These are phyloP conservation scores for Sialis fuliginosa DNA, from an alignment of 2,888 invertebrate genomes.

Conservation along the genomic window DNA sequence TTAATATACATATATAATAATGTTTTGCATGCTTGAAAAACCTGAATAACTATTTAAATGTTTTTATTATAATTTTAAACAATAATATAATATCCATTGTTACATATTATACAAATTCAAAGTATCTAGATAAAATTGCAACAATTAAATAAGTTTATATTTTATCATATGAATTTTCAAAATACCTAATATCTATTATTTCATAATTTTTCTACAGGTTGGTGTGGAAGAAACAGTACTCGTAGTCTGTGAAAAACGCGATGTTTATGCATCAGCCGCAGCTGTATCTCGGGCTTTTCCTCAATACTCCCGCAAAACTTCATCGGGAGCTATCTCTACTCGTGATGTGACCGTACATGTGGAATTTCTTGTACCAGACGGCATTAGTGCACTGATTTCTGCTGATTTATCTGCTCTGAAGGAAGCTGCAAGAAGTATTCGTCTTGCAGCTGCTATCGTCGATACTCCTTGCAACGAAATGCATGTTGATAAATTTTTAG, in stretches of 20 bases:
- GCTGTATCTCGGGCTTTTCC: conserved; percentile 71
- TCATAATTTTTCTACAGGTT: conserved; percentile 28
- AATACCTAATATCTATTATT: too few relatives aligned
- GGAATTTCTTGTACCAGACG: conserved; percentile 27
- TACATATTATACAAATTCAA: too few relatives aligned
- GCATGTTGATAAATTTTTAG: conserved; percentile 40
- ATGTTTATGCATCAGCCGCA: conserved; percentile 62
- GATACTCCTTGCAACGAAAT: conserved; percentile 75
- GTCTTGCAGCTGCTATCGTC: conserved; percentile 62
- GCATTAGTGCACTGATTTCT: conserved; percentile 18
- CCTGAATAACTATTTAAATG: too few relatives aligned
- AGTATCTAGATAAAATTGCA: too few relatives aligned
- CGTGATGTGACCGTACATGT: conserved; percentile 27
- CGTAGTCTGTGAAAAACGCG: conserved; percentile 51
- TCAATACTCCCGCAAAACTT: conserved; percentile 41
- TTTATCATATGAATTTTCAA: too few relatives aligned
- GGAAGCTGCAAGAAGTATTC: conserved; percentile 40
- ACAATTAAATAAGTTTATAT: too few relatives aligned
- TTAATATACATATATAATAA: too few relatives aligned
- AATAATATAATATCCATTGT: too few relatives aligned
- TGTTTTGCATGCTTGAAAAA: too few relatives aligned
- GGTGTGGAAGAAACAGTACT: too few relatives aligned
- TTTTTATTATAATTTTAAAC: too few relatives aligned
- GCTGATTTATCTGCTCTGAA: conserved; percentile 37
- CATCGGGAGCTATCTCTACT: conserved; percentile 10